phyloP scores from a whole-genome alignment of 2,797 vertebrate genomes.

The Falco rusticolus region DNA sequence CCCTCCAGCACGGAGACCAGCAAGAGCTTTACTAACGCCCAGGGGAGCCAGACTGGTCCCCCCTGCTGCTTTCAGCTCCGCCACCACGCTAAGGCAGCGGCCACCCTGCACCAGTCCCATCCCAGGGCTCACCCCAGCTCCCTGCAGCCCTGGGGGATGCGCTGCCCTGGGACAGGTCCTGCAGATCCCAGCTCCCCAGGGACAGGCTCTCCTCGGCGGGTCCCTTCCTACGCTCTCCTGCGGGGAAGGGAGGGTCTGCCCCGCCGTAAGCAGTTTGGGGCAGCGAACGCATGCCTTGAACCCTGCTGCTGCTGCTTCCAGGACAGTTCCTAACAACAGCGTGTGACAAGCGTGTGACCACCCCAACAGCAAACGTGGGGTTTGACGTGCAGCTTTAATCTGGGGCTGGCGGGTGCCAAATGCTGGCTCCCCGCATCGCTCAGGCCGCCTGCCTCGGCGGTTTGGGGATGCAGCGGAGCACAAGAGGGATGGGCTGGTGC shows the following conservation, averaged over 20 bases:
- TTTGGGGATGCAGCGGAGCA: not conserved
- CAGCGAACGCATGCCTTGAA: not conserved
- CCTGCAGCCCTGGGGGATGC: not conserved
- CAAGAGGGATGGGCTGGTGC: not conserved
- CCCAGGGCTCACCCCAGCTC: not conserved
- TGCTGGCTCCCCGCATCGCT: not conserved
- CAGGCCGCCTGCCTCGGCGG: not conserved
- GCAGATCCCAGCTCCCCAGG: not conserved
- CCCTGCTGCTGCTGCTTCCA: not conserved
- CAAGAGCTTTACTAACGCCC: not conserved
- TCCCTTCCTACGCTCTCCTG: not conserved
- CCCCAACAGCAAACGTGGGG: not conserved
- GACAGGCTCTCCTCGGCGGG: no score
- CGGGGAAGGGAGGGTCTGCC: not conserved
- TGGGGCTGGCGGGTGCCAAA: not conserved
- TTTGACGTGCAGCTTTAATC: not conserved
- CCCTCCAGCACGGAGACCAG: not conserved
- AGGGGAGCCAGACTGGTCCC: not conserved
- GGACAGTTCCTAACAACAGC: not conserved
- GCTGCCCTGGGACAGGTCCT: not conserved
- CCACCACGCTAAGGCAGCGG: not conserved
- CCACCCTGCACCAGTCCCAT: rapidly evolving
- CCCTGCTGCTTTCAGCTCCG: not conserved
- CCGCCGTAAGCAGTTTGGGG: not conserved
- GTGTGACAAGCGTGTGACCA: not conserved